These are phyloP conservation scores for Etheostoma nigrum DNA, from an alignment of 2,797 vertebrate genomes.

Conservation along the genomic window DNA sequence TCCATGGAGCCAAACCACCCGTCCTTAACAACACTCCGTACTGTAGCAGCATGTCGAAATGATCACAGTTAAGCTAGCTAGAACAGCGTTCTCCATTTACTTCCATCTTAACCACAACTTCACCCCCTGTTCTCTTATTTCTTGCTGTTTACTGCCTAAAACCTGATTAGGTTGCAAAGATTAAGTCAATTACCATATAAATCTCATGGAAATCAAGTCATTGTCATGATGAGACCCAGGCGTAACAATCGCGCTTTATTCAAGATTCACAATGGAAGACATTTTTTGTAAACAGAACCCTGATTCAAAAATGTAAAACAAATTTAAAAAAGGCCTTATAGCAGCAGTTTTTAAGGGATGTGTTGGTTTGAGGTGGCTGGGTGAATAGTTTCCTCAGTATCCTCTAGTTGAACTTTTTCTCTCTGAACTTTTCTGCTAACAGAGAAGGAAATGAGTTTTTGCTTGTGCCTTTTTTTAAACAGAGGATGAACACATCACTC, in stretches of 20 bases:
- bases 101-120: constrained; percentile 43
- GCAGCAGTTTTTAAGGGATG: constrained; percentile 27
- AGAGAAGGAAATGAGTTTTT: constrained; percentile 35
- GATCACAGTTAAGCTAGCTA: constrained; percentile 30
- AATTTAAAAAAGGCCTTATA: background rate
- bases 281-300: constrained; percentile 46
- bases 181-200: constrained; percentile 58
- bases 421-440: constrained; percentile 48
- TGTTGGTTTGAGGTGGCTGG: constrained; percentile 13
- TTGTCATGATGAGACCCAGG: constrained; percentile 39
- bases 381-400: constrained; percentile 16
- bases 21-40: constrained; percentile 30
- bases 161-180: constrained; percentile 67
- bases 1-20: constrained; percentile 45
- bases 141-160: constrained; percentile 48
- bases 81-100: constrained; percentile 19
- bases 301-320: constrained; percentile 24
- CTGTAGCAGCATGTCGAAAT: constrained; percentile 23
- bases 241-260: constrained; percentile 61
- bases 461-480: constrained; percentile 29
- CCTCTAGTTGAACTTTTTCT: constrained; percentile 53
- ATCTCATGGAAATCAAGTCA: constrained; percentile 47
- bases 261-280: constrained; percentile 6
- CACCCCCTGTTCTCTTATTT: constrained; percentile 40
- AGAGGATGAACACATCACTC: constrained; percentile 38